phyloP scores from a whole-genome alignment of 2,888 invertebrate species.

The Brassicogethes aeneus region DNA sequence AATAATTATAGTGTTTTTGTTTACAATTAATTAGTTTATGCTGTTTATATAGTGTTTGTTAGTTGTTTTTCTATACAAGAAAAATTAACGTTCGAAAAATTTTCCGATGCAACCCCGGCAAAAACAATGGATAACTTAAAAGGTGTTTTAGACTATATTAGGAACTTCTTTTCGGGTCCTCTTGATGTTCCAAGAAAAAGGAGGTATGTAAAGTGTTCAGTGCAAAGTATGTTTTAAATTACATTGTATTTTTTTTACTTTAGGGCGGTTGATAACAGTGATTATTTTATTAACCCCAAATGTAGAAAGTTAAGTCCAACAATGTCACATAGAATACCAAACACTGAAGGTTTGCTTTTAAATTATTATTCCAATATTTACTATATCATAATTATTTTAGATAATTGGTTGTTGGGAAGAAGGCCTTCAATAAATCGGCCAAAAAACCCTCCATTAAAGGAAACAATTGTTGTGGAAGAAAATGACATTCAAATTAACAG shows the following conservation, averaged over 20 bases:
- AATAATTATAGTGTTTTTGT: neutral
- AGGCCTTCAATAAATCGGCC: constrained; percentile 5
- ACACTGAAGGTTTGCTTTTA: constrained; percentile 14
- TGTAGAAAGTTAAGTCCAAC: constrained; percentile 16
- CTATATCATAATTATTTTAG: constrained; percentile 12
- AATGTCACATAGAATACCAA: constrained; percentile 10
- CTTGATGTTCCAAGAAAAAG: constrained; percentile 17
- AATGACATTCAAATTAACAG: constrained; percentile 10
- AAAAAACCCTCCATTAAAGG: neutral
- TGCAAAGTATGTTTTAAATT: neutral
- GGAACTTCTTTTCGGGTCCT: constrained; percentile 15
- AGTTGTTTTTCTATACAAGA: too few species aligned
- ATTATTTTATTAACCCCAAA: constrained; percentile 17
- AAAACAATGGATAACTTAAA: constrained; percentile 15
- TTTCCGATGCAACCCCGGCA: too few species aligned
- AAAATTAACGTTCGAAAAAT: too few species aligned
- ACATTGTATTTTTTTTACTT: constrained; percentile 7
- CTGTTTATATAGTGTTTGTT: too few species aligned
- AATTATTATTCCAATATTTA: neutral
- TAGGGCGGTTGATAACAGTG: constrained; percentile 15
- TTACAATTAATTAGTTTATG: too few species aligned
- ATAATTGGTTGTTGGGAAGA: constrained; percentile 12
- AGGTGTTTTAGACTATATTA: constrained; percentile 15
- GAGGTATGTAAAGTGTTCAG: constrained; percentile 13
- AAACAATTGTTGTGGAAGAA: constrained; percentile 13